Evolutionary conservation across 2,888 invertebrate species (phyloP).

Genomic region (Chaetoderma sp.): DNA sequence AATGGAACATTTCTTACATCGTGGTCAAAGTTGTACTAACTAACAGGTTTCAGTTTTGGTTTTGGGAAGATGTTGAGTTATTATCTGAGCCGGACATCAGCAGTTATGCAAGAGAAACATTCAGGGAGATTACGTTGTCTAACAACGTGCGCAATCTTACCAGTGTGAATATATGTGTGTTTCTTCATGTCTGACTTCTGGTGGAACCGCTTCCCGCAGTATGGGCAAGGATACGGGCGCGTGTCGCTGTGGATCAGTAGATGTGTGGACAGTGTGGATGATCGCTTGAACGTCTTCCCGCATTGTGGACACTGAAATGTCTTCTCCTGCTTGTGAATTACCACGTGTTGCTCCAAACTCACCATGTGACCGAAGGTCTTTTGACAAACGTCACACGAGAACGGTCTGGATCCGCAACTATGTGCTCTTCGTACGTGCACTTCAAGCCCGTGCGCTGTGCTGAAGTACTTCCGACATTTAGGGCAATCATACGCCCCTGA

Average conservation of each 20-base stretch:
- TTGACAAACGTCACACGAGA: conserved; percentile 96
- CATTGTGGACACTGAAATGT: conserved; percentile 89
- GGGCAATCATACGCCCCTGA: conserved; percentile 47
- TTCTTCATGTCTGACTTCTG: conserved; percentile 99
- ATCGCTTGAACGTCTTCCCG: conserved; percentile 92
- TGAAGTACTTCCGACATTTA: conserved; percentile 97
- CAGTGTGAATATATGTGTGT: conserved; percentile 95
- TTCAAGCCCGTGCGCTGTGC: conserved; percentile 96
- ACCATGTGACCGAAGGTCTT: conserved; percentile 96
- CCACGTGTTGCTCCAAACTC: conserved; percentile 94
- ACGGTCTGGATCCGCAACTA: conserved; percentile 89
- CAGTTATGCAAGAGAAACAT: no score
- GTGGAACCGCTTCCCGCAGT: conserved; percentile 96
- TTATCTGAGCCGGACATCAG: no score
- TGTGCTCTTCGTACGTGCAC: conserved; percentile 96
- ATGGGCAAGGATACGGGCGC: conserved; percentile 94
- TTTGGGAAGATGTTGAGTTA: no score
- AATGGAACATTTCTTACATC: no score
- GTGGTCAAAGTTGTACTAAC: no score
- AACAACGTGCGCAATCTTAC: no score
- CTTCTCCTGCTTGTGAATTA: conserved; percentile 71
- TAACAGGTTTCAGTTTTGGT: no score
- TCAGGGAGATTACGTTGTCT: no score
- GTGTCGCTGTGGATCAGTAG: conserved; percentile 95
- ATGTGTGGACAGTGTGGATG: conserved; percentile 94